Evolutionary conservation across 2,797 vertebrate genomes (phyloP), one percentile per base, ranked within the genome.

Genomic region (Astyanax mexicanus): DNA sequence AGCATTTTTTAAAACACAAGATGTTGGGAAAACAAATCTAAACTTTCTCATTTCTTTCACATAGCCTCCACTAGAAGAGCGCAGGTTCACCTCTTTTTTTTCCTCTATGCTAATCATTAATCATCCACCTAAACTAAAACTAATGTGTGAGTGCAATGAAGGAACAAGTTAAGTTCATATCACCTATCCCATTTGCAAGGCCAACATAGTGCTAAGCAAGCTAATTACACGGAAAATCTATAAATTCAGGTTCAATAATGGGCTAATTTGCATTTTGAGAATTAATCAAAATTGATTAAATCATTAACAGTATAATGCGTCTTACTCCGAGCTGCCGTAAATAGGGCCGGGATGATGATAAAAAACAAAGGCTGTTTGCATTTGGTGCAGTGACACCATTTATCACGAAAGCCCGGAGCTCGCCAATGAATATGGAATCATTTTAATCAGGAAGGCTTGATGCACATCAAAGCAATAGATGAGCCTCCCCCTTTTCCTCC

Each of bases 281-380:
- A 91, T 92, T 88, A 90, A 93, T 91, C 85, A 89, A 89, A 80
- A 91, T 93, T 92, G 88, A 93, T 93, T 92, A 84, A 90, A 85
- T 88, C 88, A 92, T 92, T 92, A 94, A 86, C 83, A 79, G 79
- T 21, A 77, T 81, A 87, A 92, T 91, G 85, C 82, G 86, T 92
- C 90, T 90, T 87, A 83, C 81, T 90, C 82, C 86, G 72, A 64
- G 74, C 67, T 78, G 74, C 75, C 68, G 64, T 78, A 77, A 77
- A 74, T 78, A 45, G 19, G 67, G 76, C 69, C 42, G 66, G 23
- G 23, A 38, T 54, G 47, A 57, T 65, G 5, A 32, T 2, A 32
- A 69, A 62, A 75, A 77, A 72, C 72, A 79, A 74, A 77, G 67
- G 57, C 38, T 4, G 58, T 71, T 45, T 61, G 71, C 57, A 57